Evolutionary conservation across 2,888 invertebrate genomes (phyloP).

Genomic region (Sinopyrophorus schimmeli): DNA sequence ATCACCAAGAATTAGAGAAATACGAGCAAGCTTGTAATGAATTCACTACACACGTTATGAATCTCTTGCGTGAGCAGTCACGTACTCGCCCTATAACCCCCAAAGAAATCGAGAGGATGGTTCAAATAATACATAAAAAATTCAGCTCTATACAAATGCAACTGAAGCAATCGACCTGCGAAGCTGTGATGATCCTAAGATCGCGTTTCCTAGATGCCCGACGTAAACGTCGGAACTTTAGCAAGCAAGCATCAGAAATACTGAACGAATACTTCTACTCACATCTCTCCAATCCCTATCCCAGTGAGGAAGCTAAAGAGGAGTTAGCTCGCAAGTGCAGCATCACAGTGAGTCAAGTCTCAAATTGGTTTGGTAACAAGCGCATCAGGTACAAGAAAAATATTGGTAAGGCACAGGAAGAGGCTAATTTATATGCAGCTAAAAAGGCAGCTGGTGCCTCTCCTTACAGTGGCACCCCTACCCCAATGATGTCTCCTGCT

Average conservation of each 20-base stretch:
- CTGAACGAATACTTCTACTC: slow-evolving; percentile 99
- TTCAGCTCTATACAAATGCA: slow-evolving; percentile 98
- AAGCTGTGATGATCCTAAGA: slow-evolving; percentile 98
- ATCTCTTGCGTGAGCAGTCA: slow-evolving; percentile 93
- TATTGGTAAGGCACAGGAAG: slow-evolving; percentile 99
- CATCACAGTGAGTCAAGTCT: slow-evolving; percentile 93
- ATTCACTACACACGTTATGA: slow-evolving; percentile 99
- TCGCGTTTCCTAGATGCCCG: slow-evolving; percentile 80
- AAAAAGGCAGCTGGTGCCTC: slow-evolving; percentile 90
- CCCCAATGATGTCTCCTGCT: slow-evolving; percentile 94
- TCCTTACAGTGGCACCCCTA: slow-evolving; percentile 82
- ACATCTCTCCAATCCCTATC: slow-evolving; percentile 99
- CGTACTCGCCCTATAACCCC: slow-evolving; percentile 97
- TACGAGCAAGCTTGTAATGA: slow-evolving; percentile 99
- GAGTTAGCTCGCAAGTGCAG: slow-evolving; percentile 98
- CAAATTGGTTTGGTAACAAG: slow-evolving; percentile 99
- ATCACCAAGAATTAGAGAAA: slow-evolving; percentile 98
- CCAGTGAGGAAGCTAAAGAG: slow-evolving; percentile 99
- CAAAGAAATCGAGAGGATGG: slow-evolving; percentile 99
- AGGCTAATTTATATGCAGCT: slow-evolving; percentile 97
- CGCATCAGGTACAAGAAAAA: slow-evolving; percentile 99
- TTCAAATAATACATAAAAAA: slow-evolving; percentile 97
- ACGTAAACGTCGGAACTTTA: slow-evolving; percentile 96
- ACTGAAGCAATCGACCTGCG: slow-evolving; percentile 98
- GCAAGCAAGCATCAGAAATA: slow-evolving; percentile 99